These are phyloP conservation scores for Drosophila subquinaria DNA, from an alignment of 2,888 invertebrate species.

Conservation along the genomic window DNA sequence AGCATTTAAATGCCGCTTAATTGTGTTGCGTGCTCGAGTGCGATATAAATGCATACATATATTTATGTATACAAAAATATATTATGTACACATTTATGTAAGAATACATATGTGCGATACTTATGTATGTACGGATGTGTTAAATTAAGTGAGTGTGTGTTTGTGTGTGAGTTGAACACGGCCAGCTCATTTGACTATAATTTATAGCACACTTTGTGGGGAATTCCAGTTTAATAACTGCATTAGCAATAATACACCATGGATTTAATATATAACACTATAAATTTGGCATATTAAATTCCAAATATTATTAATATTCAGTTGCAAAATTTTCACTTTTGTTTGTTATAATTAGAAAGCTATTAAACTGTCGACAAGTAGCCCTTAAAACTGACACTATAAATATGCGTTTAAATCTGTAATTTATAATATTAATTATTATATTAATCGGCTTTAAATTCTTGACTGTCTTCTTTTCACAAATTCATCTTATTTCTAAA, in stretches of 20 bases:
- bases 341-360: neutral
- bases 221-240: constrained; percentile 27
- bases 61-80: constrained; percentile 6
- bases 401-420: neutral
- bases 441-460: too few species aligned
- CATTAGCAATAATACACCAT: constrained; percentile 13
- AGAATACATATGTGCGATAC: neutral
- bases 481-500: too few species aligned
- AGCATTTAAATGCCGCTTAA: constrained; percentile 71
- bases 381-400: too few species aligned
- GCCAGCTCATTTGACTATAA: constrained; percentile 21
- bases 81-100: constrained; percentile 9
- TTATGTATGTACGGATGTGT: constrained; percentile 2
- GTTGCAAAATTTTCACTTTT: neutral
- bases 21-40: constrained; percentile 64
- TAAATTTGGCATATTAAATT: constrained; percentile 12
- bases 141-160: constrained; percentile 23
- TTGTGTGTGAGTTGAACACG: constrained; percentile 54
- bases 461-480: too few species aligned
- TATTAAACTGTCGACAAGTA: neutral
- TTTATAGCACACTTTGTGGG: constrained; percentile 58
- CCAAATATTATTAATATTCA: neutral
- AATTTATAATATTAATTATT: neutral
- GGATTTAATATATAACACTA: constrained; percentile 1
- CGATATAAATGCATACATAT: constrained; percentile 49